A percentile compares a stretch with the other conserved stretches of the same genome.
Conservation (phyloP, 2,888 invertebrate species). For the Aphidoletes aphidimyza region DNA sequence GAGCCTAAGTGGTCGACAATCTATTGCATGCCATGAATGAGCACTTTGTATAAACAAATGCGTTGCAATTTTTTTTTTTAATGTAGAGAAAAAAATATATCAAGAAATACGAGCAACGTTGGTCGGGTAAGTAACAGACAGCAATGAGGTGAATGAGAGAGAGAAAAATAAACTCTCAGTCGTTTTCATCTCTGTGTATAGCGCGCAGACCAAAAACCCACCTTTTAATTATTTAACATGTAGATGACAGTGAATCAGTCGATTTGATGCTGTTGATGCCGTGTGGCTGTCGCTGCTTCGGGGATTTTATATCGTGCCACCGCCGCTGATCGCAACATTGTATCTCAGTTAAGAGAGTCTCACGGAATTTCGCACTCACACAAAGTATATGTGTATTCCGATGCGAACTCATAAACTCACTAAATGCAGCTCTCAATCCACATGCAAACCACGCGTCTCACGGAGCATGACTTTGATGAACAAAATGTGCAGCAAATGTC, state of each 20-base stretch:
- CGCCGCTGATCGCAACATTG: not conserved
- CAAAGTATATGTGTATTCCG: not conserved
- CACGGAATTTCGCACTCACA: not conserved
- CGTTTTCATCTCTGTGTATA: too few relatives aligned
- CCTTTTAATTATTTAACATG: not conserved
- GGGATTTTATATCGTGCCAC: slow-evolving; percentile 3
- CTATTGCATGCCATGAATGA: slow-evolving; percentile 14
- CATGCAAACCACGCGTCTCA: not conserved
- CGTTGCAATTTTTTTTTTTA: not conserved
- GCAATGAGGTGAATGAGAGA: too few relatives aligned
- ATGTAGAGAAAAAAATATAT: not conserved
- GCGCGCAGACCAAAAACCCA: too few relatives aligned
- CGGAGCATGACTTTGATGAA: too few relatives aligned
- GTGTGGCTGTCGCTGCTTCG: not conserved
- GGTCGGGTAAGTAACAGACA: too few relatives aligned
- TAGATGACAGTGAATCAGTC: slow-evolving; percentile 22
- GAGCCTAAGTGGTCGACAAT: slow-evolving; percentile 17
- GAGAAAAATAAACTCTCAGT: not conserved
- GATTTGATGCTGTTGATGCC: too few relatives aligned
- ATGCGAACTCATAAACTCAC: not conserved
- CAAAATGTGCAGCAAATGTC: too few relatives aligned
- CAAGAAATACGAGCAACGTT: too few relatives aligned
- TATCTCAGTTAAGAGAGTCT: not conserved
- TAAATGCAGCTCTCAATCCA: not conserved
- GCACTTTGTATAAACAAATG: slow-evolving; percentile 38